Conservation (phyloP, 2,888 invertebrate genomes). For the Drosophila colorata region DNA sequence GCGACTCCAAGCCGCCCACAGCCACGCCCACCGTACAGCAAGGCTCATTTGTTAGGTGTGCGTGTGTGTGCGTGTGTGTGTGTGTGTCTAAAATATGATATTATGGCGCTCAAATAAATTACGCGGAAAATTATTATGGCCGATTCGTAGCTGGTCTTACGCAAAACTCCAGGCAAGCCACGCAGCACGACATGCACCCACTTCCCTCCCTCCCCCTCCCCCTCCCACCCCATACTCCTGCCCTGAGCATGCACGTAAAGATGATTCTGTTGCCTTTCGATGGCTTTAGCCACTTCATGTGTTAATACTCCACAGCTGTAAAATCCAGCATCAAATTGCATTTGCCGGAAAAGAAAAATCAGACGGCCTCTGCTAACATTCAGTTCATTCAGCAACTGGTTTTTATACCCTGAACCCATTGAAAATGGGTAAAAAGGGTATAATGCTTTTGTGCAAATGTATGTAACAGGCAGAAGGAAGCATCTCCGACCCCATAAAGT, state of each 20-base stretch:
- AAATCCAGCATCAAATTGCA: constrained; percentile 6
- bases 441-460: too few species aligned
- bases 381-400: too few species aligned
- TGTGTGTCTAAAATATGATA: constrained; percentile 71
- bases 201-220: background rate
- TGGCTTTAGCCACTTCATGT: constrained; percentile 19
- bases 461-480: too few species aligned
- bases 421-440: too few species aligned
- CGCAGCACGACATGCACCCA: background rate
- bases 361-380: constrained; percentile 2
- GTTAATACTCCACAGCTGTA: constrained; percentile 25
- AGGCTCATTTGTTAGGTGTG: constrained; percentile 2
- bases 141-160: constrained; percentile 50
- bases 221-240: background rate
- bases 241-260: background rate
- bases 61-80: constrained; percentile 24
- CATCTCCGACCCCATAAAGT: too few species aligned
- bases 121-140: constrained; percentile 80
- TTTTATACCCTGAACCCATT: too few species aligned
- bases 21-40: constrained; percentile 7
- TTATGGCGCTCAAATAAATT: constrained; percentile 79
- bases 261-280: constrained; percentile 7
- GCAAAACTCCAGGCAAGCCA: constrained; percentile 5
- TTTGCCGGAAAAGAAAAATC: background rate
- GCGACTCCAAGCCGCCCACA: constrained; percentile 36